Conservation (phyloP, 2,113 vertebrate species). For the Lipophrys pholis region DNA sequence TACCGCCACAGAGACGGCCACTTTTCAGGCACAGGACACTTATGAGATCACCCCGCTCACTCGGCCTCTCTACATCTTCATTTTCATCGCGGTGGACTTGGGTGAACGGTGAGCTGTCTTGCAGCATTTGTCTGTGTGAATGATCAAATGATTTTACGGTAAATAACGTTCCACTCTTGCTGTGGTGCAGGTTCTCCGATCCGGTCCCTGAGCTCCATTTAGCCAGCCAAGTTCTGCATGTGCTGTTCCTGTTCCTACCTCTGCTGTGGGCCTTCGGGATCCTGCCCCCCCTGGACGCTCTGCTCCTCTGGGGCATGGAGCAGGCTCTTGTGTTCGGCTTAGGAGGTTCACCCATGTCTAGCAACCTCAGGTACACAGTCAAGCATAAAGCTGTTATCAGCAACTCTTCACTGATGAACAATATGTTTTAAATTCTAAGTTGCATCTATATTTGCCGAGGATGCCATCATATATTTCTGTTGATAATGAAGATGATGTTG, state of each 20-base stretch:
- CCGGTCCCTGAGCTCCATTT: conserved; percentile 87
- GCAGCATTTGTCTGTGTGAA: conserved; percentile 37
- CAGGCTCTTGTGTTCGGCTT: conserved; percentile 93
- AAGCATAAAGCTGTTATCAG: not conserved
- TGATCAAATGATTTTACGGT: not conserved
- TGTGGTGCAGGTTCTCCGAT: conserved; percentile 85
- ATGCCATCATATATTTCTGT: not conserved
- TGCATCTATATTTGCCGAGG: not conserved
- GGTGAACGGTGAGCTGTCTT: conserved; percentile 87
- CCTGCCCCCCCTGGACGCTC: conserved; percentile 92
- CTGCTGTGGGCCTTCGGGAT: conserved; percentile 94
- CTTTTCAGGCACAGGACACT: conserved; percentile 95
- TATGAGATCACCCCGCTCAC: conserved; percentile 95
- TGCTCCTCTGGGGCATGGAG: conserved; percentile 95
- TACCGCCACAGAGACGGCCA: conserved; percentile 94
- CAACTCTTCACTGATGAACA: not conserved
- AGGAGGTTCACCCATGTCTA: conserved; percentile 95
- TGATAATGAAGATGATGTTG: conserved; percentile 1
- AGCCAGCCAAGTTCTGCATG: conserved; percentile 92
- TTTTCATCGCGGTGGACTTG: conserved; percentile 93
- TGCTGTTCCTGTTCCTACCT: conserved; percentile 92
- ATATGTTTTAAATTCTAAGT: not conserved
- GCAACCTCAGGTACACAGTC: conserved; percentile 85
- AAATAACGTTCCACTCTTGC: conserved; percentile 5
- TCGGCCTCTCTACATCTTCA: conserved; percentile 93